A percentile compares a stretch with the other conserved stretches of the same genome.
phyloP scores from a whole-genome alignment of 2,888 invertebrate species.

The Plagodis dolabraria region DNA sequence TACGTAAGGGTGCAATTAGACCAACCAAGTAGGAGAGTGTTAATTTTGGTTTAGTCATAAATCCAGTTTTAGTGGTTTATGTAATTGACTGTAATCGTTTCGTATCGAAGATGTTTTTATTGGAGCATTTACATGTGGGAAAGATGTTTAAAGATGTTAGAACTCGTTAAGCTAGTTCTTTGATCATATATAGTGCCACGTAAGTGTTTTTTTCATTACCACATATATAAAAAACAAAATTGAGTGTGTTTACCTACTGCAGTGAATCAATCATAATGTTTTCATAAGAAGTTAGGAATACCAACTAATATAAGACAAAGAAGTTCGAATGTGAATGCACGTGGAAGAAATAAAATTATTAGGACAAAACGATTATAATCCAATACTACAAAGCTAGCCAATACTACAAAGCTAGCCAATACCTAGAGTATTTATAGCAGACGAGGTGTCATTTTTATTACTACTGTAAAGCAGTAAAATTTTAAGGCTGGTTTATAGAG shows the following conservation, averaged over 20 bases:
- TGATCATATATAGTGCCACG: constrained; percentile 17
- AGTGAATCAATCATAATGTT: too few species aligned
- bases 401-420: constrained; percentile 28
- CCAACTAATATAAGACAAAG: too few species aligned
- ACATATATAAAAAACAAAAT: constrained; percentile 5
- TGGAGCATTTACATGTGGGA: constrained; percentile 57
- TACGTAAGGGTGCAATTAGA: constrained; percentile 65
- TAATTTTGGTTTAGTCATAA: constrained; percentile 76
- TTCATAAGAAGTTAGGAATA: too few species aligned
- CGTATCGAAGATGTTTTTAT: constrained; percentile 56
- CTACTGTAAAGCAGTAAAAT: constrained; percentile 40
- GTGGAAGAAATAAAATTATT: constrained; percentile 15
- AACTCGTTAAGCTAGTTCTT: constrained; percentile 32
- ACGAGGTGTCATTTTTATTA: constrained; percentile 37
- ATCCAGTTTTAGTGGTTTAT: constrained; percentile 66
- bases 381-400: constrained; percentile 27
- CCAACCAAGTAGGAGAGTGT: constrained; percentile 63
- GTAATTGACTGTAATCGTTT: constrained; percentile 69
- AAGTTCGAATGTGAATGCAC: not conserved
- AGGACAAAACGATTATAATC: constrained; percentile 25
- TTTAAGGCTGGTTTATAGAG: constrained; percentile 28
- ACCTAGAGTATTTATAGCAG: constrained; percentile 23
- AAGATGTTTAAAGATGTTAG: constrained; percentile 51
- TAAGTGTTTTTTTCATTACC: not conserved
- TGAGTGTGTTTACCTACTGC: not conserved